phyloP scores from a whole-genome alignment of 2,888 invertebrate species.

The Venusia cambrica region DNA sequence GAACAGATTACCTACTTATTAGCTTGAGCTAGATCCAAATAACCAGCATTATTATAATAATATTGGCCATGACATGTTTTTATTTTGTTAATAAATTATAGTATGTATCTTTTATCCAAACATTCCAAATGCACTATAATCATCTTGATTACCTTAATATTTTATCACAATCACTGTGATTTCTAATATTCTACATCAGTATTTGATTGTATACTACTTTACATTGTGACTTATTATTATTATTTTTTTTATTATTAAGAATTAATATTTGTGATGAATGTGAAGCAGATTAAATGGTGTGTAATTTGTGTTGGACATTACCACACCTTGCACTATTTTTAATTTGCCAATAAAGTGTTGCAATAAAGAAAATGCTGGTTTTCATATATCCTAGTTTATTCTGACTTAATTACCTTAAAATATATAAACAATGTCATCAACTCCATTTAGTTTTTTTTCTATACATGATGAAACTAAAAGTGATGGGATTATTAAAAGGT shows the following conservation, averaged over 20 bases:
- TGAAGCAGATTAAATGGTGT: conserved; percentile 25
- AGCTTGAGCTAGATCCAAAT: no score
- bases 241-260: conserved; percentile 19
- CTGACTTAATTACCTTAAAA: no score
- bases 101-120: conserved; percentile 4
- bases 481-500: no score
- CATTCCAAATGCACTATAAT: conserved; percentile 25
- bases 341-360: conserved; percentile 29
- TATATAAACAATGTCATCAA: no score
- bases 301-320: conserved; percentile 16
- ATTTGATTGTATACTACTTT: conserved; percentile 29
- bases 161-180: conserved; percentile 33
- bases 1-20: no score
- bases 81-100: no score
- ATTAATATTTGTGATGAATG: conserved; percentile 24
- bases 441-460: no score
- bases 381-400: no score
- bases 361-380: no score
- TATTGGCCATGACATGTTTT: no score
- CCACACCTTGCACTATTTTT: conserved; percentile 15
- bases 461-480: no score
- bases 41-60: no score
- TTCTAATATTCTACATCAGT: conserved; percentile 33
- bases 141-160: conserved; percentile 1
- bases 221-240: conserved; percentile 13